Evolutionary conservation across 2,888 invertebrate species (phyloP).

Genomic region (Cerastis rubricosa): DNA sequence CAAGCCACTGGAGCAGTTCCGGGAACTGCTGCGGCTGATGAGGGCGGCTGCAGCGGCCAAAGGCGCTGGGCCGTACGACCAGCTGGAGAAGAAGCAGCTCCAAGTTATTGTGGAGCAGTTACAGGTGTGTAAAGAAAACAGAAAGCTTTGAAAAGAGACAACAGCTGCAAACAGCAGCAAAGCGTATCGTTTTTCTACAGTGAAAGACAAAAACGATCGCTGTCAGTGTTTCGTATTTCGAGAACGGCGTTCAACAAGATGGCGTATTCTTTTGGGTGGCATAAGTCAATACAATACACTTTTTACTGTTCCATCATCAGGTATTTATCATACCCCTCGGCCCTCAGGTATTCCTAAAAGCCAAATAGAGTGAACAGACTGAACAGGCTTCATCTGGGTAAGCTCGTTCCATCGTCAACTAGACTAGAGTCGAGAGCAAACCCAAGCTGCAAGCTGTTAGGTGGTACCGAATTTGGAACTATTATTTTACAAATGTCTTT

Average conservation of each 20-base stretch:
- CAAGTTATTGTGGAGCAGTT: slow-evolving; percentile 88
- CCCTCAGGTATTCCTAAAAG: neutral
- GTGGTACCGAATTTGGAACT: neutral
- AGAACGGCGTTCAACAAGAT: neutral
- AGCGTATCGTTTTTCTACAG: too few species aligned
- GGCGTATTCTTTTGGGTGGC: neutral
- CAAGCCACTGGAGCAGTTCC: slow-evolving; percentile 95
- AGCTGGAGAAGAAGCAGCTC: slow-evolving; percentile 87
- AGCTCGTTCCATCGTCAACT: too few species aligned
- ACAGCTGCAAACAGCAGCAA: too few species aligned
- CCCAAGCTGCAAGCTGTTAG: neutral
- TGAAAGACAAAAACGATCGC: too few species aligned
- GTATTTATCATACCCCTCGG: neutral
- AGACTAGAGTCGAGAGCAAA: too few species aligned
- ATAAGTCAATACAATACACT: neutral
- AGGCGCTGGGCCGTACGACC: slow-evolving; percentile 86
- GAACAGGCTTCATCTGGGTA: too few species aligned
- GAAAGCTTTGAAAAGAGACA: neutral
- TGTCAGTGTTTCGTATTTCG: neutral
- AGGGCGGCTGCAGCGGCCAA: slow-evolving; percentile 83
- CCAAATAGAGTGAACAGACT: neutral
- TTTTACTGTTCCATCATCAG: neutral
- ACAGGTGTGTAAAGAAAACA: slow-evolving; percentile 75
- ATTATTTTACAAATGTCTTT: neutral
- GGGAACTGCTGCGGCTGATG: slow-evolving; percentile 87